These are phyloP conservation scores for Genyomyrus donnyi DNA, from an alignment of 2,113 vertebrate species.

Conservation along the genomic window DNA sequence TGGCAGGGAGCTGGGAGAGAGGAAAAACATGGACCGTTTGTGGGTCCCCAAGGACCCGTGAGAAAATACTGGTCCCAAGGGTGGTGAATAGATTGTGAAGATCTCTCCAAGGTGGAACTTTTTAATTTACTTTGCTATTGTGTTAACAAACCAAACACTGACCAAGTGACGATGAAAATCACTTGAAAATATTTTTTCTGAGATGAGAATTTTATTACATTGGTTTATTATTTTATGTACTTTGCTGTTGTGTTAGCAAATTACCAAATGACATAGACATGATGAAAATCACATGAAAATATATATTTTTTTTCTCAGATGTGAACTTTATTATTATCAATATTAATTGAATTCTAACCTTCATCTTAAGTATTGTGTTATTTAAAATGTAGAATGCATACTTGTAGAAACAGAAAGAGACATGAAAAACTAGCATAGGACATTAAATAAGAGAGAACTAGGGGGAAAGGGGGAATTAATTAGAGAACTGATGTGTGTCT, in stretches of 20 bases:
- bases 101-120: not conserved
- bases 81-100: not conserved
- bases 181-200: not conserved
- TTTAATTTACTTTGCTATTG: not conserved
- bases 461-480: not conserved
- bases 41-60: not conserved
- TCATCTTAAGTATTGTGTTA: not conserved
- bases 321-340: not conserved
- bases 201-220: not conserved
- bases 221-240: not conserved
- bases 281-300: not conserved
- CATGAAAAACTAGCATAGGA: not conserved
- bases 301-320: not conserved
- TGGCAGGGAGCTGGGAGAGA: not conserved
- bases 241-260: not conserved
- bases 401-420: not conserved
- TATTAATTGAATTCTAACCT: not conserved
- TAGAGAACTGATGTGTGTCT: constrained; percentile 6
- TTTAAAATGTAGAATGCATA: not conserved
- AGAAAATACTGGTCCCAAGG: not conserved
- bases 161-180: not conserved
- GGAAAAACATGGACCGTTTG: not conserved
- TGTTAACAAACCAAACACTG: not conserved
- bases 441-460: not conserved
- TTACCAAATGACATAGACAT: not conserved